Evolutionary conservation across 2,113 vertebrate genomes (phyloP), one percentile per base, ranked within the genome.

Genomic region (Gymnocephalus cernua): DNA sequence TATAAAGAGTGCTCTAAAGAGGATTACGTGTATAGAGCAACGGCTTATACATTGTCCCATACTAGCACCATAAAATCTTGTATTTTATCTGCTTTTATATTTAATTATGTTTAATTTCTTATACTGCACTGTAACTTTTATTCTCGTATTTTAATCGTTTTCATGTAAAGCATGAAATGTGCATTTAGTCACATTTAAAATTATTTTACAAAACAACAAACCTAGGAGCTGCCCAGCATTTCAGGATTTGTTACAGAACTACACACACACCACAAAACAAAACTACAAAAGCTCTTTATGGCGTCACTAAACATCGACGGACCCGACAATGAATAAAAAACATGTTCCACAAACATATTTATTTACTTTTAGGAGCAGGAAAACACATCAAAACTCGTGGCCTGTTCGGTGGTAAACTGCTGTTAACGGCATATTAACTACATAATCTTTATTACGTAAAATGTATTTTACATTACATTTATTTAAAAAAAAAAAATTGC

Each of bases 401-500:
- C 0, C 0, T 0, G 0, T 35, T 51, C 0, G 2, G 0, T 0
- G 0, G 0, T 4, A 61, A n/a, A 3, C 1, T 0, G 0, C 4
- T 58, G 0, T 29, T 14, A 16, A 0, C 2, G 0, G 2, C 0
- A 0, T 5, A 4, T 9, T 16, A 62, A 18, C 0, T n/a, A 4
- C 3, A 32, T 2, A 2, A 2, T 1, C 0, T 57, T 13, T 1
- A 13, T 50, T 19, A 1, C 2, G 57, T 38, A 0, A 13, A 25
- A 1, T 18, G 0, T 2, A 6, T 21, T 80, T 63, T 18, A 62
- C 18, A 13, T 19, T n/a, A 1, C n/a, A n/a, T n/a, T n/a, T n/a
- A n/a, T n/a, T n/a, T n/a, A 74, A n/a, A 65, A 64, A 74, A 59
- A 56, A 80, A 7, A 56, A 80, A 76, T 94, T 94, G 93, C 93